A percentile compares a stretch with the other conserved stretches of the same genome.
These are phyloP conservation scores for Parauchenoglanis punctatus DNA, from an alignment of 2,797 vertebrate genomes.

Conservation along the genomic window DNA sequence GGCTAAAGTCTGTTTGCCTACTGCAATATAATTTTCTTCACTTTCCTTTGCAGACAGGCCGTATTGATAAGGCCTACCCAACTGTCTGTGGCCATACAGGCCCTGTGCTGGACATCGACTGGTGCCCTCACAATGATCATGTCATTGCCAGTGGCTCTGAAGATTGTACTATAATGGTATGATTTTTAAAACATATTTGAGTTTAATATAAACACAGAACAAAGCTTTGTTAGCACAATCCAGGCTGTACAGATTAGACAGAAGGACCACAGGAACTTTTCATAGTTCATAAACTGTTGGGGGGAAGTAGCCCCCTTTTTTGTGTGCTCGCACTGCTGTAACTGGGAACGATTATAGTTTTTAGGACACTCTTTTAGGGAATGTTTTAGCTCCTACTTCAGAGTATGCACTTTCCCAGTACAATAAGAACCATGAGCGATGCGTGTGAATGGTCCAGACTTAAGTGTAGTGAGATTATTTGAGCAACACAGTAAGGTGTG, in stretches of 20 bases:
- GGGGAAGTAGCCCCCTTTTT: too few relatives aligned
- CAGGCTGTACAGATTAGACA: neutral
- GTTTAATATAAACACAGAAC: neutral
- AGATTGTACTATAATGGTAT: conserved; percentile 96
- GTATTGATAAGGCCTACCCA: conserved; percentile 96
- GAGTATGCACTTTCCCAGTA: too few relatives aligned
- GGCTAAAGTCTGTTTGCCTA: neutral
- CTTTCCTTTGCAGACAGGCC: conserved; percentile 79
- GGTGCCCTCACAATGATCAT: conserved; percentile 96
- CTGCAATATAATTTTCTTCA: neutral
- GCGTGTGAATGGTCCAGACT: too few relatives aligned
- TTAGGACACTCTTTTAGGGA: too few relatives aligned
- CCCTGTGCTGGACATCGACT: conserved; percentile 95
- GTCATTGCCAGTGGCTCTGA: conserved; percentile 96
- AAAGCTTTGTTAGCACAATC: neutral
- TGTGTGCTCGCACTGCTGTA: too few relatives aligned
- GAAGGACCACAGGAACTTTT: too few relatives aligned
- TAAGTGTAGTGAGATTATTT: too few relatives aligned
- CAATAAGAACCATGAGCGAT: too few relatives aligned
- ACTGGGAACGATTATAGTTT: too few relatives aligned
- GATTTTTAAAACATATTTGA: neutral
- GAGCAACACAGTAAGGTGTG: too few relatives aligned
- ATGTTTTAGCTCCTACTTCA: too few relatives aligned
- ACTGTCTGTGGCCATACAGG: conserved; percentile 97
- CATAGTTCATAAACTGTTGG: too few relatives aligned